Percentiles rank a stretch among this genome's conserved stretches.
These are phyloP conservation scores for Brachionus manjavacas DNA, from an alignment of 1,140 invertebrate genomes.

Conservation along the genomic window DNA sequence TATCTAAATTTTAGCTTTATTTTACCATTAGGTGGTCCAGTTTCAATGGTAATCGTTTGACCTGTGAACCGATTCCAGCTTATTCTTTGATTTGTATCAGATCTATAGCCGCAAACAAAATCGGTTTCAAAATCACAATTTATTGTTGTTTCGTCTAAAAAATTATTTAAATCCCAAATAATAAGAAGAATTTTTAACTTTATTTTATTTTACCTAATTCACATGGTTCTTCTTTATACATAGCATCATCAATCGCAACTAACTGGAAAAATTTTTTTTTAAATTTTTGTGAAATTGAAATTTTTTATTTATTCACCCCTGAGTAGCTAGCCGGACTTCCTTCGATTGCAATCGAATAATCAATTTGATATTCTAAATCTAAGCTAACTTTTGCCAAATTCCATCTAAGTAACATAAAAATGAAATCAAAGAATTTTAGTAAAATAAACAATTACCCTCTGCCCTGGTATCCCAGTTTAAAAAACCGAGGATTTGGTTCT, in stretches of 20 bases:
- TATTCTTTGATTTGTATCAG: conserved; percentile 69
- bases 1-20: neutral
- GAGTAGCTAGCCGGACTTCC: neutral
- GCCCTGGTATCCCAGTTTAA: neutral
- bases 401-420: neutral
- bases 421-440: neutral
- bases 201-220: neutral
- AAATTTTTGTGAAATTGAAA: neutral
- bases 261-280: neutral
- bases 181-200: no score
- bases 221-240: neutral
- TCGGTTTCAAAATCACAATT: conserved; percentile 68
- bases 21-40: conserved; percentile 11
- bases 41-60: conserved; percentile 2
- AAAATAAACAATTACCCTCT: neutral
- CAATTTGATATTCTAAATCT: neutral
- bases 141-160: neutral
- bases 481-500: neutral
- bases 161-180: neutral
- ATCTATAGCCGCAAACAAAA: conserved; percentile 68
- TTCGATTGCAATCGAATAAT: neutral
- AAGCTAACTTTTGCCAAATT: neutral
- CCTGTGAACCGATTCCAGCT: conserved; percentile 62
- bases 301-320: neutral
- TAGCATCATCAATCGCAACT: conserved; percentile 49